Conservation (phyloP, 2,888 invertebrate genomes). For the Rhamnusium bicolor region DNA sequence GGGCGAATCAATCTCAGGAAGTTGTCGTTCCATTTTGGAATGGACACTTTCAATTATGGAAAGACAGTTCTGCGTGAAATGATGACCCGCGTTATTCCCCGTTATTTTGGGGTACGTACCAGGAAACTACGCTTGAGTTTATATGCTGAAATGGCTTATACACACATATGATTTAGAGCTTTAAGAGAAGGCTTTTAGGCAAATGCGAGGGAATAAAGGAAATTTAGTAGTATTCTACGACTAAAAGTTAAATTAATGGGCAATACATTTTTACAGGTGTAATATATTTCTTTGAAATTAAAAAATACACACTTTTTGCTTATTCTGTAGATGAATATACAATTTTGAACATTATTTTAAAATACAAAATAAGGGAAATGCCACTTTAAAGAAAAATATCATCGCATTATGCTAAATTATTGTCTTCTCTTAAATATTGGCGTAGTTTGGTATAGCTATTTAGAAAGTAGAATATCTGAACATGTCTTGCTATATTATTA, state of each 20-base stretch:
- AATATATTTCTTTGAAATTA: neutral
- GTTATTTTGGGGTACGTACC: conserved; percentile 64
- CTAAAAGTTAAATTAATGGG: neutral
- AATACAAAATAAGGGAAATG: neutral
- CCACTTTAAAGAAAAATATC: neutral
- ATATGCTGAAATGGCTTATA: conserved; percentile 45
- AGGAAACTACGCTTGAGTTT: conserved; percentile 38
- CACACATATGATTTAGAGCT: conserved; percentile 28
- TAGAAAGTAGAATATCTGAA: conserved; percentile 28
- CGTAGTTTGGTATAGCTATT: conserved; percentile 26
- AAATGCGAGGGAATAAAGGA: conserved; percentile 14
- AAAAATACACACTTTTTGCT: neutral
- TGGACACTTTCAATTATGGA: conserved; percentile 65
- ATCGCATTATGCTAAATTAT: conserved; percentile 8
- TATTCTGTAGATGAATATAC: neutral
- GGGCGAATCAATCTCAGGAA: conserved; percentile 46
- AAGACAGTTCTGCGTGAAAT: conserved; percentile 64
- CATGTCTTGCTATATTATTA: conserved; percentile 16
- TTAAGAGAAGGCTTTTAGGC: conserved; percentile 31
- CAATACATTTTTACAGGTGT: neutral
- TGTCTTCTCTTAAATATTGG: conserved; percentile 30
- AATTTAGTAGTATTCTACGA: neutral
- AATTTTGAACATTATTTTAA: neutral
- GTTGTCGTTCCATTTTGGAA: conserved; percentile 58
- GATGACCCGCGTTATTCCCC: conserved; percentile 65